phyloP scores from a whole-genome alignment of 2,797 vertebrate species.

The Argya squamiceps region DNA sequence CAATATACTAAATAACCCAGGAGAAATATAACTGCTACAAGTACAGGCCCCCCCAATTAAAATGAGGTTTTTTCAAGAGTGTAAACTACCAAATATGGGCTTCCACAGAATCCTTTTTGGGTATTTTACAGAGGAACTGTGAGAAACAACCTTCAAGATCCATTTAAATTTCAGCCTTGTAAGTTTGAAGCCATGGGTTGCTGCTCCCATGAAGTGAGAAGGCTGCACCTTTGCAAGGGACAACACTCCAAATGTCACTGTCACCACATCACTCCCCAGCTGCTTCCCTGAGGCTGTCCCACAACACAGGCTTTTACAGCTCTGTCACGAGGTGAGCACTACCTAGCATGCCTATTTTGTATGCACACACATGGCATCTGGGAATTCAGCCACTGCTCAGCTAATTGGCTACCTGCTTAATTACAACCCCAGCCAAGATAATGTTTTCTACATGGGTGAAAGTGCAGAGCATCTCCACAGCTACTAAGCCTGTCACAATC shows the following conservation, averaged over 20 bases:
- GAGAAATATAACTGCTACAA: not conserved
- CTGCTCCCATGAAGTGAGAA: not conserved
- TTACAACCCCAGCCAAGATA: not conserved
- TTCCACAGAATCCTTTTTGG: not conserved
- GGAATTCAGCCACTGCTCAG: not conserved
- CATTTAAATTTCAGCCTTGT: not conserved
- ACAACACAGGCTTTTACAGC: not conserved
- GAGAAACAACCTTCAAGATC: not conserved
- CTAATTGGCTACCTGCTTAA: not conserved
- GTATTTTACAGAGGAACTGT: not conserved
- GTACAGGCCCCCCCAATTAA: not conserved
- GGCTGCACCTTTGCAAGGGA: not conserved
- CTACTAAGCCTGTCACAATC: not conserved
- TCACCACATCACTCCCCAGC: not conserved
- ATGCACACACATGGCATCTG: not conserved
- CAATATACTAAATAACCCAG: not conserved
- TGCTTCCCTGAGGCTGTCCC: not conserved
- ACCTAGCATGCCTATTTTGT: not conserved
- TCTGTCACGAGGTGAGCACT: not conserved
- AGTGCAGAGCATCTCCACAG: conserved; percentile 1
- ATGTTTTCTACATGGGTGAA: not conserved
- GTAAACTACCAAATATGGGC: not conserved
- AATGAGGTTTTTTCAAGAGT: not conserved
- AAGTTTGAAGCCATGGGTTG: not conserved
- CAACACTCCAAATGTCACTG: not conserved